Evolutionary conservation across 2,888 invertebrate species (phyloP), one percentile per base, ranked within the genome.

Genomic region (Sialis lutaria): DNA sequence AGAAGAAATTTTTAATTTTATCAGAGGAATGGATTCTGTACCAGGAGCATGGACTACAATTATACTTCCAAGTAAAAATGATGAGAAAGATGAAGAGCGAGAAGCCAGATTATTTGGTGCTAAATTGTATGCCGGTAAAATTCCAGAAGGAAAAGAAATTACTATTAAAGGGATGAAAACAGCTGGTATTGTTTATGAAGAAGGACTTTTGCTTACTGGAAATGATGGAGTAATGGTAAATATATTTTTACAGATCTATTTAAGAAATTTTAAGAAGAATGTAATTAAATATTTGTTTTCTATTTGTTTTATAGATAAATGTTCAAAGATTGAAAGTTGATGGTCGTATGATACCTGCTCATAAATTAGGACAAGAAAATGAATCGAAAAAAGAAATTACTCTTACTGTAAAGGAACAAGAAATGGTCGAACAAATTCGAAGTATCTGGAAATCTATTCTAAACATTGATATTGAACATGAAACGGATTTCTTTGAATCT

Each of bases 1-100:
- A 0, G 58, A 70, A 34, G 73, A 76, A n/a, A 68, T 96, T 5
- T 95, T 93, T 68, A 88, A 96, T 64, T 96, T 93, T 60, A 86
- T 97, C 53, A 73, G 96, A 13, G 95, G 89, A 0, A 71, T 93
- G 57, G 96, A 96, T 62, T 93, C 92, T 4, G 88, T 91, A 0
- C 96, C 96, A 0, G 96, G 96, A 0, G 95, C 96, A 0, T 81
- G 87, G 65, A 63, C 64, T 46, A 42, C 48, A 34, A 52, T 65
- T 10, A 57, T 55, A 46, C 13, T 62, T 1, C 60, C 62, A 31
- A 33, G 30, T 13, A 22, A 22, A 22, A 22, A 2, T 22, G 13
- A 13, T 37, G 33, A 12, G 30, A 60, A 61, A 49, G 64, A 61
- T 13, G 65, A 60, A 44, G 72, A 68, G 39, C 71, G 80, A 62